These are phyloP conservation scores for Drosophila suboccidentalis DNA, from an alignment of 2,888 invertebrate species.

Conservation along the genomic window DNA sequence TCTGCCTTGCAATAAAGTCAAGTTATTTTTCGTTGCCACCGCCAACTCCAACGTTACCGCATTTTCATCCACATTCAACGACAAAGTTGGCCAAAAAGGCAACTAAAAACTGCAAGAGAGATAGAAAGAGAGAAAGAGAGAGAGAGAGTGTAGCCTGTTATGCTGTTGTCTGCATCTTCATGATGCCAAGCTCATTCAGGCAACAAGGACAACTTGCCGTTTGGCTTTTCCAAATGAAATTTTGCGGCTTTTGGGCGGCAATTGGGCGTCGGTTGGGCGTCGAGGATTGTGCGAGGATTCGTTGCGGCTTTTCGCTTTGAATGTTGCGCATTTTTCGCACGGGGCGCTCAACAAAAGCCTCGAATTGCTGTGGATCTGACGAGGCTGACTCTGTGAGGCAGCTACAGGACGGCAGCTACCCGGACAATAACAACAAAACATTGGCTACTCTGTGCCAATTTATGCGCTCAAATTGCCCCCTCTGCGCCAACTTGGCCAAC, in stretches of 20 bases:
- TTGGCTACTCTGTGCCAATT: slow-evolving; percentile 43
- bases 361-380: slow-evolving; percentile 29
- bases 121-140: neutral
- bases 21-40: slow-evolving; percentile 35
- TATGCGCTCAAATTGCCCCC: slow-evolving; percentile 45
- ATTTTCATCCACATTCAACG: neutral
- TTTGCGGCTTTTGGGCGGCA: slow-evolving; percentile 62
- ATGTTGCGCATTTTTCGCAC: slow-evolving; percentile 48
- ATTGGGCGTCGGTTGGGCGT: slow-evolving; percentile 17
- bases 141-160: slow-evolving; percentile 1
- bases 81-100: slow-evolving; percentile 31
- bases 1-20: slow-evolving; percentile 3
- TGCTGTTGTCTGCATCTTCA: slow-evolving; percentile 24
- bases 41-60: neutral
- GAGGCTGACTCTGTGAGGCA: slow-evolving; percentile 5
- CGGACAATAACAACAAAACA: slow-evolving; percentile 14
- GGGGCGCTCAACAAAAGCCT: slow-evolving; percentile 34
- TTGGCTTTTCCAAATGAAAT: slow-evolving; percentile 69
- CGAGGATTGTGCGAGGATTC: slow-evolving; percentile 38
- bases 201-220: slow-evolving; percentile 54
- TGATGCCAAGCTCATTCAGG: slow-evolving; percentile 36
- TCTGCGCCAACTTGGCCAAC: slow-evolving; percentile 28
- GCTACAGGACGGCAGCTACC: slow-evolving; percentile 19
- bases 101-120: slow-evolving; percentile 28
- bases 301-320: slow-evolving; percentile 49